phyloP scores from a whole-genome alignment of 1,140 invertebrate genomes.

The Helicoverpa armigera region DNA sequence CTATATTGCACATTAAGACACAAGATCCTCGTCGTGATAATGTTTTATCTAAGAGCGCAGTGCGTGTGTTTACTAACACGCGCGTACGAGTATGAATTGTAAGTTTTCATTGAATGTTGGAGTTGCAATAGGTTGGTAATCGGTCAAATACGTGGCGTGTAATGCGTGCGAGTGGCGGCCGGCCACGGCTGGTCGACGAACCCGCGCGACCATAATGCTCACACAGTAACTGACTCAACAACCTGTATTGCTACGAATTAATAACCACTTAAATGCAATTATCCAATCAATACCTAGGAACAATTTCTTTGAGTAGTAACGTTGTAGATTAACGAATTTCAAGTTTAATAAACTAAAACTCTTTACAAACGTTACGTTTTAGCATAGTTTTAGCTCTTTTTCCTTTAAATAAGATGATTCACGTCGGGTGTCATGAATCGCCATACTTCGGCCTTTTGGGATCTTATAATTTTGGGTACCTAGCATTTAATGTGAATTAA shows the following conservation, averaged over 20 bases:
- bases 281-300: conserved; percentile 29
- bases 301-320: neutral
- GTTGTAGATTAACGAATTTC: too few species aligned
- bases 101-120: conserved; percentile 60
- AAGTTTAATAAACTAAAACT: too few species aligned
- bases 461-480: too few species aligned
- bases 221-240: conserved; percentile 53
- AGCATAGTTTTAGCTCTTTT: too few species aligned
- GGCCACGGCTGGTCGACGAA: conserved; percentile 75
- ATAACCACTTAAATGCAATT: conserved; percentile 48
- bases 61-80: conserved; percentile 48
- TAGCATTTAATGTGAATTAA: too few species aligned
- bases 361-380: too few species aligned
- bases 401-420: too few species aligned
- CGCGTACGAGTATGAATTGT: conserved; percentile 56
- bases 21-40: neutral
- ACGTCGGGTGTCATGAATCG: too few species aligned
- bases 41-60: conserved; percentile 31
- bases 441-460: too few species aligned
- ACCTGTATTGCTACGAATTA: conserved; percentile 60
- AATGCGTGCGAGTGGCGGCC: conserved; percentile 57
- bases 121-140: conserved; percentile 56
- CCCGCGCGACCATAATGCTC: conserved; percentile 48
- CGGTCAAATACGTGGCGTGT: conserved; percentile 59
- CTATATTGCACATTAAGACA: neutral